These are phyloP conservation scores for Tenrec ecaudatus DNA, from an alignment of 2,113 vertebrate genomes.

Conservation along the genomic window DNA sequence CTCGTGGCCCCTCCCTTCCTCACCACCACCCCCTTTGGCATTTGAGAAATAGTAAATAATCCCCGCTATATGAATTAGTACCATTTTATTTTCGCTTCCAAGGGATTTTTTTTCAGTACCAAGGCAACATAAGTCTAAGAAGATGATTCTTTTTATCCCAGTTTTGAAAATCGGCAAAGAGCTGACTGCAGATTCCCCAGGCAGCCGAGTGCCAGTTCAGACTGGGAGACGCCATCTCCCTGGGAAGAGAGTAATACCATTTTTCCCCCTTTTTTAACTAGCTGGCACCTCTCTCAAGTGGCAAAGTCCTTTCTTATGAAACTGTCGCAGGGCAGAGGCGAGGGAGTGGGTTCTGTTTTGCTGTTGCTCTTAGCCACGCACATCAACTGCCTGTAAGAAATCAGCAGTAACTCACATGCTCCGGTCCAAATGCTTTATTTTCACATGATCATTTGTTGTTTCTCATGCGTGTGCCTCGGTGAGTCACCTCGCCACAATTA, in stretches of 20 bases:
- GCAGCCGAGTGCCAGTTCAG: background rate
- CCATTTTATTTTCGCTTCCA: conserved; percentile 22
- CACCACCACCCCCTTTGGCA: background rate
- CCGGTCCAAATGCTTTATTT: conserved; percentile 59
- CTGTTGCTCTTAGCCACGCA: background rate
- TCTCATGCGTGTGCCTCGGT: conserved; percentile 69
- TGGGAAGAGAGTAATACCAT: background rate
- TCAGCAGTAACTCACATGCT: conserved; percentile 9
- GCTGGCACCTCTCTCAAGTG: background rate
- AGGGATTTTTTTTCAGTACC: conserved; percentile 33
- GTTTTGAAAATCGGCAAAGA: background rate
- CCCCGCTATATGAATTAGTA: background rate
- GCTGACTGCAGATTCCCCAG: background rate
- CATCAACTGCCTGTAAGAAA: conserved; percentile 36
- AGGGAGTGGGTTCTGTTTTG: background rate
- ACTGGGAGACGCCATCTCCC: background rate
- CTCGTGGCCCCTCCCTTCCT: rapidly evolving
- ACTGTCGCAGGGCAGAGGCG: rapidly evolving
- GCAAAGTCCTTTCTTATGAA: background rate
- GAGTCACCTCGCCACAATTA: conserved; percentile 82
- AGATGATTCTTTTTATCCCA: conserved; percentile 26
- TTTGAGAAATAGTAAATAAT: conserved; percentile 1
- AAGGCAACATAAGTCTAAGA: background rate
- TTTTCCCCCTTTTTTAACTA: background rate
- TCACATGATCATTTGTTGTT: conserved; percentile 74